phyloP scores from a whole-genome alignment of 64 coral and sea anemone species.

The Orbicella faveolata region DNA sequence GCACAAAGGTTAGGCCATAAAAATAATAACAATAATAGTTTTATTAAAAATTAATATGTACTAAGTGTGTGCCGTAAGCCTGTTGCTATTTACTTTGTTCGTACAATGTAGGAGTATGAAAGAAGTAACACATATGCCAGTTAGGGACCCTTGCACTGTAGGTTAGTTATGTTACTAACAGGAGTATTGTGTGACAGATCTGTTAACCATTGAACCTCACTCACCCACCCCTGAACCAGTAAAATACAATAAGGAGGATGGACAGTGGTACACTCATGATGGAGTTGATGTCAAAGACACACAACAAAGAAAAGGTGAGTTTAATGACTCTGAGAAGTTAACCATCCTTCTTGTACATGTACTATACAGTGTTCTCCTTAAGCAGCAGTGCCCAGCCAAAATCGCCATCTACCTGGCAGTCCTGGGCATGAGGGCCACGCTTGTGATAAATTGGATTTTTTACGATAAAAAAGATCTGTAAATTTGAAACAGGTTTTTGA shows the following conservation, averaged over 20 bases:
- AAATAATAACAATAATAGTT: background rate
- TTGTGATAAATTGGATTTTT: no score
- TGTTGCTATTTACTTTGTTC: background rate
- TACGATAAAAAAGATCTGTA: no score
- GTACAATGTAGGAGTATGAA: no score
- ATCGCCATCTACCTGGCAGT: no score
- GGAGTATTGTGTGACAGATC: no score
- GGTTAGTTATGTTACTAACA: no score
- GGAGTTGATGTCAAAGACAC: constrained; percentile 44
- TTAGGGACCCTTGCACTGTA: no score
- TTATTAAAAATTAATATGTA: no score
- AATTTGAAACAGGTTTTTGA: no score
- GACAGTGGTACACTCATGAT: constrained; percentile 62
- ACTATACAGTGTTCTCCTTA: background rate
- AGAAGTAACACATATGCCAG: no score
- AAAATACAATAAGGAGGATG: constrained; percentile 45
- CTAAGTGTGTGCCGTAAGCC: background rate
- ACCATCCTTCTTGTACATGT: background rate
- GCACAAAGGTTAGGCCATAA: constrained; percentile 49
- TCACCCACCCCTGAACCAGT: constrained; percentile 40
- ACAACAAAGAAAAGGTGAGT: constrained; percentile 40
- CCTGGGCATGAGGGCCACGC: no score
- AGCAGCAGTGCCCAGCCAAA: no score
- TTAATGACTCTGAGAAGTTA: background rate
- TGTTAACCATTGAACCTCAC: constrained; percentile 7